These are phyloP conservation scores for Acanthosoma haemorrhoidale DNA, from an alignment of 2,888 invertebrate genomes.

Conservation along the genomic window DNA sequence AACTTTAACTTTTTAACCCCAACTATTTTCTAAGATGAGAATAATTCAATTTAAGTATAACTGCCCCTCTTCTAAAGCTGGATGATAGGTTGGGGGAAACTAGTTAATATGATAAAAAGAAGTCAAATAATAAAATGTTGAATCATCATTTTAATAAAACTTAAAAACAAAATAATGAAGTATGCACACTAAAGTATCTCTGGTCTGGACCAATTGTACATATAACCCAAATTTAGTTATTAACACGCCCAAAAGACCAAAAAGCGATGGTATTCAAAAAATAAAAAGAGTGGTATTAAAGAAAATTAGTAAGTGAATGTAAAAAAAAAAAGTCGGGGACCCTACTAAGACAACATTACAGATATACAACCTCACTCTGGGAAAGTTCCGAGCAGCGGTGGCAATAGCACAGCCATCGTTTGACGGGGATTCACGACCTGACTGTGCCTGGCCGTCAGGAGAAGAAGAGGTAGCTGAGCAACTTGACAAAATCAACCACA, in stretches of 20 bases:
- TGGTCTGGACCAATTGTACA: neutral
- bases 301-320: neutral
- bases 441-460: constrained; percentile 45
- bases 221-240: neutral
- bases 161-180: no score
- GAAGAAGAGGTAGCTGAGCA: constrained; percentile 72
- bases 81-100: no score
- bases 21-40: no score
- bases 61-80: no score
- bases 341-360: constrained; percentile 46
- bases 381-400: constrained; percentile 77
- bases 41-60: no score
- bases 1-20: no score
- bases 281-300: neutral
- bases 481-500: constrained; percentile 73
- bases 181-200: no score
- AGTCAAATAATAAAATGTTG: no score
- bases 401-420: constrained; percentile 76
- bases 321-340: neutral
- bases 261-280: neutral
- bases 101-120: no score
- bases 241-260: neutral
- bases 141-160: no score
- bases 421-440: constrained; percentile 52
- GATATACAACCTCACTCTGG: constrained; percentile 81